Percentiles rank a stretch among this genome's conserved stretches.
These are phyloP conservation scores for Tympanuchus pallidicinctus DNA, from an alignment of 2,113 vertebrate species.

Conservation along the genomic window DNA sequence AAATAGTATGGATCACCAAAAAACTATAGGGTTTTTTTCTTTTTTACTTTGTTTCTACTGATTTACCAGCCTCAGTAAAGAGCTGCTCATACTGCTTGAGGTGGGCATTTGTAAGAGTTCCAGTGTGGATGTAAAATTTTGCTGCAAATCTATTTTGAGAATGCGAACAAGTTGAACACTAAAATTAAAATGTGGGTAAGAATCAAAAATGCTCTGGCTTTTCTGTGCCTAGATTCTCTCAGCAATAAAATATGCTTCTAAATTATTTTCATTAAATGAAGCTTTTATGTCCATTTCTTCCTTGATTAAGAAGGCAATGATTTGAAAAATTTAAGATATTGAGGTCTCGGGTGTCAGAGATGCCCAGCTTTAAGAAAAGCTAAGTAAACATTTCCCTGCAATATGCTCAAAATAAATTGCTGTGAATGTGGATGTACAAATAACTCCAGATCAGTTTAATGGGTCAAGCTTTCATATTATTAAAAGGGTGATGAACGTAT, in stretches of 20 bases:
- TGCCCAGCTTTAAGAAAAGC: neutral
- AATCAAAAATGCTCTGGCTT: neutral
- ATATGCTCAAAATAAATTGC: constrained; percentile 14
- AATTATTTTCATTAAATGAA: constrained; percentile 3
- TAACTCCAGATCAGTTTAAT: constrained; percentile 11
- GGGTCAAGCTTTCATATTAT: neutral
- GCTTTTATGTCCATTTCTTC: constrained; percentile 28
- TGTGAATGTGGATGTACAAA: neutral
- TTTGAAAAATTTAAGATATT: constrained; percentile 40
- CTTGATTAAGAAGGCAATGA: constrained; percentile 30
- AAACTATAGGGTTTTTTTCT: neutral
- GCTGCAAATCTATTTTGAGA: neutral
- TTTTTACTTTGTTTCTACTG: neutral
- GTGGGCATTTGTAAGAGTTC: neutral
- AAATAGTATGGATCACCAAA: neutral
- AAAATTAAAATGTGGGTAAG: neutral
- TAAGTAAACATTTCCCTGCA: neutral
- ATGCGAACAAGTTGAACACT: neutral
- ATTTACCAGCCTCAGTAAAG: neutral
- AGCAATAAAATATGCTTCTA: neutral
- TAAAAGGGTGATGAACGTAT: neutral
- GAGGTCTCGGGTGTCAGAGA: constrained; percentile 16
- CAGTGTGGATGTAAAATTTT: neutral
- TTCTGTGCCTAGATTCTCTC: neutral
- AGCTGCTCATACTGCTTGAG: neutral